phyloP scores from a whole-genome alignment of 2,797 vertebrate genomes.

The Arrhamphus sclerolepis region DNA sequence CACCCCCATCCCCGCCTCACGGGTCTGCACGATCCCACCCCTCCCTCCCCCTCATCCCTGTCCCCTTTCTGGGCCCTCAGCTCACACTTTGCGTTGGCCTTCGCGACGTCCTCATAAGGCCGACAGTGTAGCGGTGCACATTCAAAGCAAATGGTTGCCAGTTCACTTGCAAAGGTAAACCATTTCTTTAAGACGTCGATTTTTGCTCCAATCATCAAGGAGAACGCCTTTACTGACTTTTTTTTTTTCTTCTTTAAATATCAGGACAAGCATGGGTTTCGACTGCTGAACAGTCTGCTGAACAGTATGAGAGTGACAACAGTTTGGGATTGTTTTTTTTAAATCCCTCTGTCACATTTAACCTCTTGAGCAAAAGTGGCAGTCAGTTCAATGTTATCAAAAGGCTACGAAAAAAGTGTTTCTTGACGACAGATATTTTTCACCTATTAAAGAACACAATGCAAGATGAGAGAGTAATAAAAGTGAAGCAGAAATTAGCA shows the following conservation, averaged over 20 bases:
- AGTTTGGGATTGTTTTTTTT: constrained; percentile 16
- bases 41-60: not conserved
- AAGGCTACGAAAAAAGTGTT: constrained; percentile 57
- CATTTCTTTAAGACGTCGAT: constrained; percentile 56
- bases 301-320: constrained; percentile 50
- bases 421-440: constrained; percentile 52
- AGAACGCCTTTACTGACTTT: constrained; percentile 22
- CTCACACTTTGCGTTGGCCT: constrained; percentile 40
- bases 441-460: constrained; percentile 32
- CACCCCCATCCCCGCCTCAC: constrained; percentile 7
- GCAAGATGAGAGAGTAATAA: constrained; percentile 64
- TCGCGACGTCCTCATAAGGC: constrained; percentile 58
- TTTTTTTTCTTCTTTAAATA: constrained; percentile 4
- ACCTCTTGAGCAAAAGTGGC: constrained; percentile 63
- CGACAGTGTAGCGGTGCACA: constrained; percentile 59
- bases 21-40: constrained; percentile 6
- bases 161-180: constrained; percentile 53
- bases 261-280: constrained; percentile 52
- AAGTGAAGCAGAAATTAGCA: constrained; percentile 54
- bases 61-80: constrained; percentile 23
- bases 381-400: constrained; percentile 70
- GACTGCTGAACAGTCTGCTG: constrained; percentile 40
- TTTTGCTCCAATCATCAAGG: constrained; percentile 51
- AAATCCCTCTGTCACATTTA: constrained; percentile 45
- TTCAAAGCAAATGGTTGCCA: constrained; percentile 46